Evolutionary conservation across 92 coral and sea anemone genomes (phyloP).

Genomic region (Porites rus): DNA sequence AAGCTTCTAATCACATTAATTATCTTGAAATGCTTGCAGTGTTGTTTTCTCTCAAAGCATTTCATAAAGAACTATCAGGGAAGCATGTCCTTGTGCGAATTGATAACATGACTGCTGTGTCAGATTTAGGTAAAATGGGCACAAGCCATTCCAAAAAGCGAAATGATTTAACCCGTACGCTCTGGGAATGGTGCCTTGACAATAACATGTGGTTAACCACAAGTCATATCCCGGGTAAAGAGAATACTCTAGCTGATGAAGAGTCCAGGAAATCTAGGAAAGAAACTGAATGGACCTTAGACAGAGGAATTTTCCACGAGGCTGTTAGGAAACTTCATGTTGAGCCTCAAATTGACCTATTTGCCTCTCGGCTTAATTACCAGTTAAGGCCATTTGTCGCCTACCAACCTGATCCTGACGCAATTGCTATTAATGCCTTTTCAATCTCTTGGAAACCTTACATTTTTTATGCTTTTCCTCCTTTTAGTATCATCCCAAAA

Average conservation of each 20-base stretch:
- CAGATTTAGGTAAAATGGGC: too few relatives aligned
- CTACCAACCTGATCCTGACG: slow-evolving; percentile 23
- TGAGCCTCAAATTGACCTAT: neutral
- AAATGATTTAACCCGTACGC: too few relatives aligned
- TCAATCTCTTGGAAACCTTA: slow-evolving; percentile 16
- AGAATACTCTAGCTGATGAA: slow-evolving; percentile 19
- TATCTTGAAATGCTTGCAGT: slow-evolving; percentile 37
- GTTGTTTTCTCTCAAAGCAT: slow-evolving; percentile 36
- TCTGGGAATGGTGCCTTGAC: too few relatives aligned
- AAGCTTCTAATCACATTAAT: slow-evolving; percentile 34
- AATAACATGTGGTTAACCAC: neutral
- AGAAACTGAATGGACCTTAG: neutral
- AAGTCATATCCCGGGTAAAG: slow-evolving; percentile 15
- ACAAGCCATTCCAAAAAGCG: too few relatives aligned
- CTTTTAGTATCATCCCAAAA: slow-evolving; percentile 24
- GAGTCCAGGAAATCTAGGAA: slow-evolving; percentile 6
- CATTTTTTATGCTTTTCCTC: slow-evolving; percentile 41
- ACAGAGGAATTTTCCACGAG: neutral
- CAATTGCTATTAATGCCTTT: slow-evolving; percentile 25
- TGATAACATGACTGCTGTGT: too few relatives aligned
- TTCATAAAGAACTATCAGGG: slow-evolving; percentile 4
- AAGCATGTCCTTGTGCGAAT: too few relatives aligned
- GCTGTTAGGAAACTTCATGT: neutral
- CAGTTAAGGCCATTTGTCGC: neutral
- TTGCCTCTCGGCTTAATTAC: neutral